Evolutionary conservation across 2,888 invertebrate genomes (phyloP).

Genomic region (Corythucha ciliata): DNA sequence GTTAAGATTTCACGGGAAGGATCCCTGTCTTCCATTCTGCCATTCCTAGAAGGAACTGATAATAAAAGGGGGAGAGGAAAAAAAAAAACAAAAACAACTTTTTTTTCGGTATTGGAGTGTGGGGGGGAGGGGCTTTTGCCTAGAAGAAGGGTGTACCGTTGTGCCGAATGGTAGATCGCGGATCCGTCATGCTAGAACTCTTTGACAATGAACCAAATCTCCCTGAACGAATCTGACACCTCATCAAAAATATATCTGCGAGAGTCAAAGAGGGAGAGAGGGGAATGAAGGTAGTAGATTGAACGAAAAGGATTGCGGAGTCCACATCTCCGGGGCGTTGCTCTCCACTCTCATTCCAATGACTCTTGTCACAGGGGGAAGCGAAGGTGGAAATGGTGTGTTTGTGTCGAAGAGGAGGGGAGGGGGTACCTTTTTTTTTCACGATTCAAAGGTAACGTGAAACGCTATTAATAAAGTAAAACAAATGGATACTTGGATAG

Average conservation of each 20-base stretch:
- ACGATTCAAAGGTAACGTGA: too few species aligned
- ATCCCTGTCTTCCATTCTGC: background rate
- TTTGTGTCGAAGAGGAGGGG: too few species aligned
- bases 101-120: too few species aligned
- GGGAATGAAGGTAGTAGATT: conserved; percentile 3
- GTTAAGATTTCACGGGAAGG: background rate
- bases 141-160: conserved; percentile 13
- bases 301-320: background rate
- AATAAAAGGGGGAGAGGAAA: too few species aligned
- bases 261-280: conserved; percentile 1
- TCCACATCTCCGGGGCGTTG: too few species aligned
- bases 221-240: conserved; percentile 26
- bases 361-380: too few species aligned
- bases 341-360: too few species aligned
- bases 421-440: too few species aligned
- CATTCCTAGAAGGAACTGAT: conserved; percentile 3
- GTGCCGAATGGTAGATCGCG: conserved; percentile 23
- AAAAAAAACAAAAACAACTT: background rate
- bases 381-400: too few species aligned
- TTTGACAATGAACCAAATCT: conserved; percentile 25
- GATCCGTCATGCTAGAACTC: conserved; percentile 21
- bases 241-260: conserved; percentile 24
- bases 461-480: too few species aligned
- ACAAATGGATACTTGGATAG: too few species aligned
- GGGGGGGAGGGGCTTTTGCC: too few species aligned